Conservation (phyloP, 2,113 vertebrate genomes). For the Quiscalus mexicanus region DNA sequence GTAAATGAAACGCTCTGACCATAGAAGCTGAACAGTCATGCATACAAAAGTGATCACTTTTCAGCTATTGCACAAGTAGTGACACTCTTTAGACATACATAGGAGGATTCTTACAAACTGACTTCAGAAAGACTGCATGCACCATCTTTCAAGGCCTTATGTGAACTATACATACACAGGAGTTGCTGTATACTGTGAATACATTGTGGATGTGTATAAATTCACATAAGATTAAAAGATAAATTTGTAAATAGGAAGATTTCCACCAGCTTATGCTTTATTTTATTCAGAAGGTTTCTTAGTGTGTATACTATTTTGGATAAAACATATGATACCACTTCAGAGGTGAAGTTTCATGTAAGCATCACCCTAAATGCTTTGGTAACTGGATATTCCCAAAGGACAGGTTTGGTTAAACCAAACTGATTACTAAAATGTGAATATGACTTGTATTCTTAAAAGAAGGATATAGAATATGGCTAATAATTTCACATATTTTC, state of each 20-base stretch:
- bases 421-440: not conserved
- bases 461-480: conserved; percentile 44
- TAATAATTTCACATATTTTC: conserved; percentile 53
- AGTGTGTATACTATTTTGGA: conserved; percentile 78
- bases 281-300: conserved; percentile 74
- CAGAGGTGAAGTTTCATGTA: not conserved
- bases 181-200: conserved; percentile 3
- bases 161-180: conserved; percentile 30
- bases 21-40: not conserved
- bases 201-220: conserved; percentile 11
- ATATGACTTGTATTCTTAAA: conserved; percentile 1
- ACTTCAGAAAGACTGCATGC: conserved; percentile 10
- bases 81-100: conserved; percentile 11
- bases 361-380: conserved; percentile 38
- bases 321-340: conserved; percentile 75
- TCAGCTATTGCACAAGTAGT: conserved; percentile 60
- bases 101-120: not conserved
- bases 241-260: conserved; percentile 5
- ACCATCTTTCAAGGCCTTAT: conserved; percentile 34
- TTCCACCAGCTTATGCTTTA: conserved; percentile 74
- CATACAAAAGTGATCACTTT: not conserved
- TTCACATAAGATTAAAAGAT: conserved; percentile 40
- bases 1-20: conserved; percentile 6
- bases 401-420: conserved; percentile 35
- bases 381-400: conserved; percentile 35